Evolutionary conservation across 2,888 invertebrate species (phyloP), one percentile per base, ranked within the genome.

Genomic region (Macrosiphum euphorbiae): DNA sequence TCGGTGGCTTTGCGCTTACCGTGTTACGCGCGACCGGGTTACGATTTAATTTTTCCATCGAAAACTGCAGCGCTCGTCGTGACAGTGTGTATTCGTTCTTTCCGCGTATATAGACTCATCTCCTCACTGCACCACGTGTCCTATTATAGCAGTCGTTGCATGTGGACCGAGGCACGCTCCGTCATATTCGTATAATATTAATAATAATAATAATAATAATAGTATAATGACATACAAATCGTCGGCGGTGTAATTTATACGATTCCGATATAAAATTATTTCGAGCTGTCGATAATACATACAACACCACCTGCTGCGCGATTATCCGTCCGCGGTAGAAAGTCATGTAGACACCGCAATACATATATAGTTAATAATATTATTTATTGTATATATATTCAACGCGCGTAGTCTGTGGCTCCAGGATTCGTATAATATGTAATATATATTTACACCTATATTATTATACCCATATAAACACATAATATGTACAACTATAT

Each of bases 31-130:
- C 61, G n/a, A 20, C 89, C 55, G 0, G 41, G 88, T n/a, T 24
- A 85, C 85, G 86, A 86, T 86, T 86, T 47, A 86, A 86, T 86
- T 47, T 86, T 86, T 47, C 86, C 28, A 86, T 47, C 20, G 35
- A 20, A 35, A 78, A 35, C 35, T 44, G 44, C 44, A 24, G 20
- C 78, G 35, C 86, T 50, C 16, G 86, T 16, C 28, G 44, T 41
- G 1, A 44, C 86, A 28, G 44, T 8, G 8, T 41, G 26, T 86
- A 28, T 47, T 16, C 44, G n/a, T 67, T 67, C 44, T 26, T 85
- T 26, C 44, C n/a, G 16, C n/a, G 5, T 67, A 67, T n/a, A 0
- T 85, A 26, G 26, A 47, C 47, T 86, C 47, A 1, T 86, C 85
- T 85, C 86, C 86, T 0, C 55, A 28, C 86, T 47, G n/a, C 55